Percentiles rank a stretch among this genome's conserved stretches.
Conservation (phyloP, 2,113 vertebrate species). For the Felis chaus region DNA sequence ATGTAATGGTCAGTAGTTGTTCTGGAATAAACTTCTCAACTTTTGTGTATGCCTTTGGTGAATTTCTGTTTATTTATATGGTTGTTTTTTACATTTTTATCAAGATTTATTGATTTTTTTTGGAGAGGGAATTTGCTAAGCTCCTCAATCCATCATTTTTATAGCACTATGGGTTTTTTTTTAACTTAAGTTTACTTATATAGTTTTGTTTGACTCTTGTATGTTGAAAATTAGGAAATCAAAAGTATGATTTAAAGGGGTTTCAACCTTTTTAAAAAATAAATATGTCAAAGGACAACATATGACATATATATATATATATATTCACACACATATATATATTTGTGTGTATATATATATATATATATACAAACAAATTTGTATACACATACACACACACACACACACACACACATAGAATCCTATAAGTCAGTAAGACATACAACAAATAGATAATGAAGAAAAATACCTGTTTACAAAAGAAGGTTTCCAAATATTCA, state of each 20-base stretch:
- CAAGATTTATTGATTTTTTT: neutral
- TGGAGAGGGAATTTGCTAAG: neutral
- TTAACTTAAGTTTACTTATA: neutral
- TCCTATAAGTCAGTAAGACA: neutral
- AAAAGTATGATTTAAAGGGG: neutral
- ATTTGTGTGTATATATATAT: too few relatives aligned
- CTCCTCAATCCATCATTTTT: neutral
- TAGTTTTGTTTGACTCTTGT: neutral
- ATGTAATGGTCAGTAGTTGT: neutral
- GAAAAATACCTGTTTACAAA: neutral
- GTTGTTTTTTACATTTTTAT: neutral
- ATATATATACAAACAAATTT: too few relatives aligned
- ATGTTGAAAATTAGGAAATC: neutral
- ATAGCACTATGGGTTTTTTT: neutral
- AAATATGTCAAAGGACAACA: neutral
- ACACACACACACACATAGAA: neutral
- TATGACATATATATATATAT: too few relatives aligned
- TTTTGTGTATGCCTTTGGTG: neutral
- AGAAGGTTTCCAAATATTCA: neutral
- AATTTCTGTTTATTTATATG: neutral
- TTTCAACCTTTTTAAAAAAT: neutral
- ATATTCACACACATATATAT: neutral
- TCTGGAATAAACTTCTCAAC: neutral
- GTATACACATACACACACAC: neutral
- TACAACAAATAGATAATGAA: neutral